phyloP scores from a whole-genome alignment of 2,113 vertebrate genomes.

The Corythaeola cristata region DNA sequence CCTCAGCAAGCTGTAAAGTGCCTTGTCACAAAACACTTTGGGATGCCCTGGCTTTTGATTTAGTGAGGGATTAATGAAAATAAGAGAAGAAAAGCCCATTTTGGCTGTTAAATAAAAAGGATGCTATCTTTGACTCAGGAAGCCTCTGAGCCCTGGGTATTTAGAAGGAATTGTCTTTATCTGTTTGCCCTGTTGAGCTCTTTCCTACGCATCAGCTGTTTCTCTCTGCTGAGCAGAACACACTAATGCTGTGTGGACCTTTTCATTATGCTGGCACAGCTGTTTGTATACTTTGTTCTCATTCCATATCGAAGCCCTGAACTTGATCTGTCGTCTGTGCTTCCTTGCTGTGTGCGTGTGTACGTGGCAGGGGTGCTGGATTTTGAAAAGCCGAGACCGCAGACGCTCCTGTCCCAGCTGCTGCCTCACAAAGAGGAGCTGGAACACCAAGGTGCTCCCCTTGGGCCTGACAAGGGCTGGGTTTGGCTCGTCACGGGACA shows the following conservation, averaged over 20 bases:
- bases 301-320: accelerated
- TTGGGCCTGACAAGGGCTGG: accelerated
- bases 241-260: background rate
- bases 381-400: background rate
- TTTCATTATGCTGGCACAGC: background rate
- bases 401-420: accelerated
- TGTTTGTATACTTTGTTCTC: background rate
- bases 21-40: background rate
- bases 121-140: background rate
- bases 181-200: background rate
- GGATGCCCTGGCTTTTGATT: background rate
- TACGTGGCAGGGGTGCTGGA: background rate
- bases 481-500: accelerated
- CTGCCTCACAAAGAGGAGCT: accelerated
- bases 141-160: background rate
- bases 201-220: background rate
- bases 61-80: background rate
- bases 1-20: background rate
- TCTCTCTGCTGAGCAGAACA: background rate
- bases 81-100: background rate
- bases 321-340: background rate
- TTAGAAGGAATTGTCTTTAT: background rate
- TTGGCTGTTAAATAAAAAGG: background rate
- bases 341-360: accelerated
- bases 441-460: accelerated